A percentile compares a stretch with the other conserved stretches of the same genome.
These are phyloP conservation scores for Montipora sp. DNA, from an alignment of 64 coral and sea anemone species.

Conservation along the genomic window DNA sequence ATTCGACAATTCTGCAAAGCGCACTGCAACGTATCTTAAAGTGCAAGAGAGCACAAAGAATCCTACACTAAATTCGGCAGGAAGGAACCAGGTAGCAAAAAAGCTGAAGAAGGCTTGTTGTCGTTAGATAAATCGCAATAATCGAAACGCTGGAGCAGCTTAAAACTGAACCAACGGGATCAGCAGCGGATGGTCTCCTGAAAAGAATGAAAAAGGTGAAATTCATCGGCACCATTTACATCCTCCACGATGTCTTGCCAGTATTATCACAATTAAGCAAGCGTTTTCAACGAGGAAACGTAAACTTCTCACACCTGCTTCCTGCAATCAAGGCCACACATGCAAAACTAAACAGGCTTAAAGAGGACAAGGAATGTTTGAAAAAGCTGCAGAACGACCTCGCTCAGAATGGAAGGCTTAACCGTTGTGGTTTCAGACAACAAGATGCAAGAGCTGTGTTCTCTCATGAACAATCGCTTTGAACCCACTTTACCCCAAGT, in stretches of 20 bases:
- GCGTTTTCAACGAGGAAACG: slow-evolving; percentile 47
- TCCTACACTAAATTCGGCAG: slow-evolving; percentile 37
- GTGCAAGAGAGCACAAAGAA: slow-evolving; percentile 43
- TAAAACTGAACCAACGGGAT: slow-evolving; percentile 48
- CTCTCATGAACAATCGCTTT: slow-evolving; percentile 53
- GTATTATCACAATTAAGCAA: slow-evolving; percentile 56
- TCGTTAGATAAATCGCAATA: slow-evolving; percentile 40
- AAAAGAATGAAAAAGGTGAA: slow-evolving; percentile 53
- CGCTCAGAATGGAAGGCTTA: slow-evolving; percentile 47
- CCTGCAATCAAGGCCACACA: slow-evolving; percentile 49
- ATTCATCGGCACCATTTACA: slow-evolving; percentile 47
- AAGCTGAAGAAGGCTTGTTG: slow-evolving; percentile 51
- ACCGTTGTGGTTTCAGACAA: slow-evolving; percentile 48
- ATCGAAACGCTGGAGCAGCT: slow-evolving; percentile 36
- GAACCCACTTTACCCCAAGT: slow-evolving; percentile 47
- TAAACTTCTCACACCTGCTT: slow-evolving; percentile 51
- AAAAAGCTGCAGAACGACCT: slow-evolving; percentile 45
- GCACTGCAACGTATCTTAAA: slow-evolving; percentile 42
- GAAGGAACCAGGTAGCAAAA: slow-evolving; percentile 47
- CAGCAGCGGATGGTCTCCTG: slow-evolving; percentile 40
- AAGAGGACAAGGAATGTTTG: slow-evolving; percentile 46
- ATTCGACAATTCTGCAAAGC: slow-evolving; percentile 36
- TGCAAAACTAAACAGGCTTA: slow-evolving; percentile 46
- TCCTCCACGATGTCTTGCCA: slow-evolving; percentile 47
- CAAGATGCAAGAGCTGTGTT: slow-evolving; percentile 56